Evolutionary conservation across 2,113 vertebrate genomes (phyloP), one percentile per base, ranked within the genome.

Genomic region (Coptodon bakossiorum): DNA sequence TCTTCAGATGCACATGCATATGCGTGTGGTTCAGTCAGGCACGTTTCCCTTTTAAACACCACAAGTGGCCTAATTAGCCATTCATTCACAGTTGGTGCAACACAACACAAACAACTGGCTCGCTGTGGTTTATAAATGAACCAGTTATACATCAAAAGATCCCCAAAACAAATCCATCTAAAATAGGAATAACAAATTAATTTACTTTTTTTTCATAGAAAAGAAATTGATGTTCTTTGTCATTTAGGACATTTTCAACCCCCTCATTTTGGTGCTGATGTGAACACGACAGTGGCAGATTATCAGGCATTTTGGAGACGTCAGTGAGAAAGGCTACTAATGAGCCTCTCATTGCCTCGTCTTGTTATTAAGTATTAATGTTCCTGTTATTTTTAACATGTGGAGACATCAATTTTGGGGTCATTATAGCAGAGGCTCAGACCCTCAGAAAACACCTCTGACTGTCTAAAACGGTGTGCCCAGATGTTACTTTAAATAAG

Each of bases 361-460:
- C 88, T 81, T 79, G 45, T 73, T 89, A 88, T 95, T 66, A 95
- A 95, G 73, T 81, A 94, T 95, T 95, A 84, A 94, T 93, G 88
- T 45, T 87, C 11, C 80, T 27, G 88, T 89, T 95, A 95, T 95
- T 96, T 95, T 95, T 94, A 95, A 92, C 89, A 82, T 52, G 89
- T 9, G 43, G 40, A 83, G 90, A 86, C 84, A 59, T 86, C 68
- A 50, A 24, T 87, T 91, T 86, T 88, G 80, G 83, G 57, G 78
- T 90, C 61, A 19, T 86, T 83, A 81, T 7, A 40, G 82, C 66
- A 43, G 71, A 63, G 61, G 81, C 80, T 86, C 68, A 89, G 61
- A 56, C 12, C 59, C 63, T 79, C 54, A 8, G 0, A 43, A 81
- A 90, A 79, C 71, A 31, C 80, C 38, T 61, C 52, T 9, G 48